Evolutionary conservation across 1,140 invertebrate genomes (phyloP).

Genomic region (Asbolus verrucosus): DNA sequence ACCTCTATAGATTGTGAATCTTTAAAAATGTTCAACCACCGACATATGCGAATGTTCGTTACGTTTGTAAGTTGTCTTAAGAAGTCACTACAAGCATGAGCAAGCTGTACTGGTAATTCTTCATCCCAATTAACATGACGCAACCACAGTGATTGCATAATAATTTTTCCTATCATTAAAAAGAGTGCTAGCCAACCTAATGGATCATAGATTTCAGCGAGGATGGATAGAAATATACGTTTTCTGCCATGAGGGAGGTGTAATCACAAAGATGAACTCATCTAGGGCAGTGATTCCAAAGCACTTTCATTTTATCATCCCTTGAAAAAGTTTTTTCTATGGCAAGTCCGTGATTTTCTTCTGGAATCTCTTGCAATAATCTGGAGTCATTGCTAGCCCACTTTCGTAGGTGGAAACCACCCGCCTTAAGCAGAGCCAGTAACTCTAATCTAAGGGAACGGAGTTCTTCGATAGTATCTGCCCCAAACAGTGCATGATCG

Average conservation of each 20-base stretch:
- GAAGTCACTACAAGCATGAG: too few species aligned
- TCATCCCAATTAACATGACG: slow-evolving; percentile 57
- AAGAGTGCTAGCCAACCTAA: slow-evolving; percentile 59
- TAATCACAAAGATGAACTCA: slow-evolving; percentile 31
- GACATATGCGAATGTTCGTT: too few species aligned
- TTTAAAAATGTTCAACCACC: too few species aligned
- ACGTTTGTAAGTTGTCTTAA: too few species aligned
- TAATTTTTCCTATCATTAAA: slow-evolving; percentile 57
- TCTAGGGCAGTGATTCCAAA: slow-evolving; percentile 46
- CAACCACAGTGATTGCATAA: slow-evolving; percentile 62
- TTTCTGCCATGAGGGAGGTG: slow-evolving; percentile 53
- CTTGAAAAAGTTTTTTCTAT: slow-evolving; percentile 47
- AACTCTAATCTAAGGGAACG: slow-evolving; percentile 42
- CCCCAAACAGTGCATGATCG: slow-evolving; percentile 65
- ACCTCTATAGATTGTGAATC: slow-evolving; percentile 57
- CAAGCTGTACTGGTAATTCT: too few species aligned
- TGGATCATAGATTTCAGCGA: slow-evolving; percentile 58
- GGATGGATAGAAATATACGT: slow-evolving; percentile 55
- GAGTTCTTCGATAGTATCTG: slow-evolving; percentile 31
- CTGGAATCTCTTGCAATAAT: slow-evolving; percentile 24
- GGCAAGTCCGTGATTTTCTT: slow-evolving; percentile 26
- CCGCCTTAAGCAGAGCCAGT: too few species aligned
- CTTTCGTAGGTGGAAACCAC: slow-evolving; percentile 55
- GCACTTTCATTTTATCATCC: slow-evolving; percentile 54
- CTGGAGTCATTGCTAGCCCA: slow-evolving; percentile 54